Conservation (phyloP, 1,140 invertebrate species). For the Meloidogyne exigua region DNA sequence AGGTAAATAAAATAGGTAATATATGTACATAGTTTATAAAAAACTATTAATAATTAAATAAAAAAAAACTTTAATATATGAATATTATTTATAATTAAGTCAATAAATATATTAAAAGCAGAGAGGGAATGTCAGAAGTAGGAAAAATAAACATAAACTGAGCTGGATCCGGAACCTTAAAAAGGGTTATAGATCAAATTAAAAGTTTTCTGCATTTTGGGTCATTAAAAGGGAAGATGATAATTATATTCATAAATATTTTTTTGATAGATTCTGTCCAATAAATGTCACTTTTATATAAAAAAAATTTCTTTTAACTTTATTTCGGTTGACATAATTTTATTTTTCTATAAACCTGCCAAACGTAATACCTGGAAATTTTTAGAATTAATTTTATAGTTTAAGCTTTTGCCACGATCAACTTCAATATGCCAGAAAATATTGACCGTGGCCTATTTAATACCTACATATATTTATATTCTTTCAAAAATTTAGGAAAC, state of each 20-base stretch:
- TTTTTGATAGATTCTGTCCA: not conserved
- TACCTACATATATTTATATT: too few relatives aligned
- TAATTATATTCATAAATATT: not conserved
- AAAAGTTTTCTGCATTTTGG: too few relatives aligned
- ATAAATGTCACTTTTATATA: not conserved
- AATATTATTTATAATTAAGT: not conserved
- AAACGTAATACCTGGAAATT: conserved; percentile 9
- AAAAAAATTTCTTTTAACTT: too few relatives aligned
- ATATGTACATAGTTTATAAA: not conserved
- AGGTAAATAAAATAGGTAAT: not conserved
- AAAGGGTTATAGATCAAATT: too few relatives aligned
- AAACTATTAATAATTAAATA: too few relatives aligned
- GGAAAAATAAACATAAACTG: not conserved
- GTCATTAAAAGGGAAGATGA: not conserved
- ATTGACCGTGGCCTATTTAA: too few relatives aligned
- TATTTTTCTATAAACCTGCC: conserved; percentile 2
- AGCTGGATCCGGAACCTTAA: not conserved
- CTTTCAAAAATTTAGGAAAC: conserved; percentile 66
- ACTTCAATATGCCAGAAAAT: too few relatives aligned
- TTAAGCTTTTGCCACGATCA: too few relatives aligned
- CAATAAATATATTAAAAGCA: not conserved
- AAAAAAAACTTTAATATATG: not conserved
- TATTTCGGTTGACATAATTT: not conserved
- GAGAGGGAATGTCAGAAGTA: not conserved
- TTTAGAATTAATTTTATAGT: not conserved